Evolutionary conservation across 1,140 invertebrate species (phyloP), one percentile per base, ranked within the genome.

Genomic region (Drosophila prosaltans): DNA sequence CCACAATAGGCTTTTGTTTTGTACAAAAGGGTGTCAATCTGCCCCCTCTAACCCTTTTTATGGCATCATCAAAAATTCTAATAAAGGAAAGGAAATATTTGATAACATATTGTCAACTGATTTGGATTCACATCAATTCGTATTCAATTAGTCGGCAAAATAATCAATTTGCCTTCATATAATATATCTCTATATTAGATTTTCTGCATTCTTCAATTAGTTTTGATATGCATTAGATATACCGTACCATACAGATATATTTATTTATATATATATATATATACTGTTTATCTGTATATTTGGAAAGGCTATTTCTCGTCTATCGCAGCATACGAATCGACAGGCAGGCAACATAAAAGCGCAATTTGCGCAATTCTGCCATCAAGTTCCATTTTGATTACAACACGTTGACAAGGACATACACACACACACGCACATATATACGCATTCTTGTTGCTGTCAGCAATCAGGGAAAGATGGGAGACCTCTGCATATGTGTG

Each of bases 351-450:
- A 89, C 84, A 89, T 89, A 89, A 89, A 89, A 84, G 80, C 84
- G 78, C 84, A 89, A 89, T 89, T 89, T 89, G 78, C 81, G 80
- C 80, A 69, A 89, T 89, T 89, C 75, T 77, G 76, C 67, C 84
- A 81, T 81, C 78, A 80, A 84, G 74, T 89, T 89, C 84, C 84
- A 89, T 89, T 51, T 89, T 89, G 84, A 89, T 84, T 89, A 89
- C 84, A 82, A 78, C 69, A 89, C 80, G 80, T 80, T 89, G 84
- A 88, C 84, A 78, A 71, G 77, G 69, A 68, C 73, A 66, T 39
- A 11, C 51, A 72, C 16, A 16, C 16, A 16, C 16, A 16, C 16
- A 16, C 16, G 16, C 16, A 16, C 16, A 16, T 16, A 16, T 16
- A 16, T 16, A 16, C 61, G 68, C 67, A 78, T 70, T 72, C 62